A percentile compares a stretch with the other conserved stretches of the same genome.
Conservation (phyloP, 2,797 vertebrate species). For the Pygocentrus nattereri region DNA sequence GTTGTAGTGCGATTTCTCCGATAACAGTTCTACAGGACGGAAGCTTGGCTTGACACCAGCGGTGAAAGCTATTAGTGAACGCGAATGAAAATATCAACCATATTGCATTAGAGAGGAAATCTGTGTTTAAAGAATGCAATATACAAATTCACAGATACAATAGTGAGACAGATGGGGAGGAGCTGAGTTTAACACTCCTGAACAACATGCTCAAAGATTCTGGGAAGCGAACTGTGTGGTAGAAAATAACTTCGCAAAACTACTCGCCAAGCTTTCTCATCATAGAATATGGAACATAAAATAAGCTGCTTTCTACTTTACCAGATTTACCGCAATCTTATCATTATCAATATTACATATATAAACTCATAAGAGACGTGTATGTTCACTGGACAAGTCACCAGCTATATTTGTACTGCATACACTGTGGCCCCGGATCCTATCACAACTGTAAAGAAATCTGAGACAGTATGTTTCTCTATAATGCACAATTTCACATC, state of each 20-base stretch:
- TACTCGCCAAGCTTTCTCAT: constrained; percentile 15
- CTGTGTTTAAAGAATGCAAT: constrained; percentile 66
- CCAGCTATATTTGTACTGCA: too few species aligned
- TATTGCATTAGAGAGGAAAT: constrained; percentile 69
- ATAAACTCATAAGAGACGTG: too few species aligned
- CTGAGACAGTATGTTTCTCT: too few species aligned
- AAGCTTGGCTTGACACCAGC: constrained; percentile 60
- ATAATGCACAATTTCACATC: too few species aligned
- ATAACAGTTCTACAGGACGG: constrained; percentile 65
- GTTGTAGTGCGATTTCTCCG: constrained; percentile 71
- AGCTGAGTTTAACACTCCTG: constrained; percentile 34
- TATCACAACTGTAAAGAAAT: too few species aligned
- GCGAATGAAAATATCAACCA: constrained; percentile 72
- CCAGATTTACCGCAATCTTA: too few species aligned
- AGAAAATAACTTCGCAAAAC: constrained; percentile 4
- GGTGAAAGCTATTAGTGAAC: constrained; percentile 69
- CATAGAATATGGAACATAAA: not conserved
- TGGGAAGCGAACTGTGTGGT: constrained; percentile 26
- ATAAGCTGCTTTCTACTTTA: not conserved
- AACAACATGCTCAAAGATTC: constrained; percentile 40
- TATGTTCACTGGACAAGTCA: too few species aligned
- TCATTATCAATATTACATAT: too few species aligned
- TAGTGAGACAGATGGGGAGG: constrained; percentile 44
- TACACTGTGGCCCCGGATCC: too few species aligned
- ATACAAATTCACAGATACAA: constrained; percentile 34